phyloP scores from a whole-genome alignment of 2,797 vertebrate species.

The Coranthus polyacanthus region DNA sequence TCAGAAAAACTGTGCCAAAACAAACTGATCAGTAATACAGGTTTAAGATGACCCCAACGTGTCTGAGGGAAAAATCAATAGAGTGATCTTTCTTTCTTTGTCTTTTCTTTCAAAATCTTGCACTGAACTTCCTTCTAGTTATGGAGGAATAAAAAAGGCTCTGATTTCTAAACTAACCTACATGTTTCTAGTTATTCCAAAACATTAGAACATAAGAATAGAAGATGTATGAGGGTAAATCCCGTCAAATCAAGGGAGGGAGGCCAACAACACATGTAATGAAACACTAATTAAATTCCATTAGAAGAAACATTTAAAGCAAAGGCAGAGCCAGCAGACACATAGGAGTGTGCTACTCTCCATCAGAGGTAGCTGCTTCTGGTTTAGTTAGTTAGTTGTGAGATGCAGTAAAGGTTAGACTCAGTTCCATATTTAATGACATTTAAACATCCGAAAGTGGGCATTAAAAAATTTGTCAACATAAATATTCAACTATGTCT shows the following conservation, averaged over 20 bases:
- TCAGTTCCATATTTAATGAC: neutral
- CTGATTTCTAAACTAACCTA: too few species aligned
- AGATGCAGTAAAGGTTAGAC: slow-evolving; percentile 9
- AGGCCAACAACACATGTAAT: neutral
- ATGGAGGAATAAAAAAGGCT: too few species aligned
- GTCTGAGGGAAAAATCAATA: neutral
- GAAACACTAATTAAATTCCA: neutral
- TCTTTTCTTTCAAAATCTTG: too few species aligned
- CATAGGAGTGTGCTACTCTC: neutral
- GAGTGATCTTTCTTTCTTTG: neutral
- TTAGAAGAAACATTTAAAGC: neutral
- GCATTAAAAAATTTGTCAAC: neutral
- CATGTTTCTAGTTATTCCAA: neutral
- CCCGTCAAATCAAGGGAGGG: neutral
- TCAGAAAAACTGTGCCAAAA: neutral
- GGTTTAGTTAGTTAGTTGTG: slow-evolving; percentile 45
- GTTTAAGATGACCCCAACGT: neutral
- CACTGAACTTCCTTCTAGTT: too few species aligned
- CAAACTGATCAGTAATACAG: neutral
- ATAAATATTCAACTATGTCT: too few species aligned
- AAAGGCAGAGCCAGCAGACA: slow-evolving; percentile 7
- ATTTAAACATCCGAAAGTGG: neutral
- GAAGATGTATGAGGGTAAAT: neutral
- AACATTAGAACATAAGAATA: neutral
- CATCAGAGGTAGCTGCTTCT: neutral